Conservation (phyloP, 2,797 vertebrate genomes). For the Aldrovandia affinis region DNA sequence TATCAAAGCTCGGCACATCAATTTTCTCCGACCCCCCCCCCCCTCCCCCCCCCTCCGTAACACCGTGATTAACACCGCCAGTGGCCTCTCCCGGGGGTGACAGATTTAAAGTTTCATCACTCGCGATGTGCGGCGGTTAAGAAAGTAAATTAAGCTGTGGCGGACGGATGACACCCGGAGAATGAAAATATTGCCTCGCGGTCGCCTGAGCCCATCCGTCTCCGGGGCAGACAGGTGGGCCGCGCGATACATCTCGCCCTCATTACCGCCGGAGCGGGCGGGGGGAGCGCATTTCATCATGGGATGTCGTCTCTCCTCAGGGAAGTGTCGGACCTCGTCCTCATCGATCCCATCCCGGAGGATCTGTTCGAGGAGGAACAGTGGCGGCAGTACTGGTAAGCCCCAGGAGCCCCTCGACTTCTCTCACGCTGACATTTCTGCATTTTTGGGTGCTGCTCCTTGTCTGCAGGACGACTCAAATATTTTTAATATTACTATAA, state of each 20-base stretch:
- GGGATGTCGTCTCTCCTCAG: slow-evolving; percentile 60
- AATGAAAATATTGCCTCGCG: slow-evolving; percentile 62
- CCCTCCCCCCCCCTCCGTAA: neutral
- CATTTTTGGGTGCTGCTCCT: too few species aligned
- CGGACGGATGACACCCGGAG: slow-evolving; percentile 55
- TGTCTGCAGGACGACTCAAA: neutral
- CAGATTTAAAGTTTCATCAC: slow-evolving; percentile 70
- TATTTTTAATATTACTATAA: neutral
- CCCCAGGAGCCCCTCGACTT: slow-evolving; percentile 34
- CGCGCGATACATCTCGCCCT: slow-evolving; percentile 36
- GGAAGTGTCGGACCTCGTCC: slow-evolving; percentile 79
- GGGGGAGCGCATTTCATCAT: slow-evolving; percentile 30
- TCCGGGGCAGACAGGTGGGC: slow-evolving; percentile 25
- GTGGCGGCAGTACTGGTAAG: slow-evolving; percentile 81
- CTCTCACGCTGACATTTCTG: neutral
- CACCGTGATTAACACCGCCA: slow-evolving; percentile 55
- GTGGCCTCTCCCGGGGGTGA: slow-evolving; percentile 43
- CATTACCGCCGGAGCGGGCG: slow-evolving; percentile 52
- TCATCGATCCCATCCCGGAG: slow-evolving; percentile 82
- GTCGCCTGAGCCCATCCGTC: slow-evolving; percentile 51
- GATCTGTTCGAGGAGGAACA: slow-evolving; percentile 73
- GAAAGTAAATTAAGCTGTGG: slow-evolving; percentile 60
- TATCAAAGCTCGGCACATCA: slow-evolving; percentile 36
- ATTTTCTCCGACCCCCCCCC: slow-evolving; percentile 30
- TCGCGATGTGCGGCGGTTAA: slow-evolving; percentile 49